Base-by-base conservation (phyloP, 2,113 vertebrate genomes). In the Prunella fulvescens region DNA sequence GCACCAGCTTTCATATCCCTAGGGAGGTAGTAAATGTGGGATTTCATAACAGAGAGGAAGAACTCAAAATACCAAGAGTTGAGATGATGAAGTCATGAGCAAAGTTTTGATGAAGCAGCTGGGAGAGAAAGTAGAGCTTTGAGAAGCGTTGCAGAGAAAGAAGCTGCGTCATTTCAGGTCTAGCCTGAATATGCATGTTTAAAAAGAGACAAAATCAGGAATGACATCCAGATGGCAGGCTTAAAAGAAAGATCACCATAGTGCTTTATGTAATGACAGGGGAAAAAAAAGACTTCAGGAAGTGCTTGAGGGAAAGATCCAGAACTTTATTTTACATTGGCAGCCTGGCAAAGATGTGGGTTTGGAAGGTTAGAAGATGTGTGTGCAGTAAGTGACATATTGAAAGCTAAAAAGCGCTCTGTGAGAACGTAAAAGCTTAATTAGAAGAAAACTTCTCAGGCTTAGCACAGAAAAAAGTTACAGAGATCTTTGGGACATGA, bases 191-290 rank as follows among this genome's bases (percentile, higher is more conserved):
- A 76, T 45, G 73, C 62, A 64, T 79, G 81, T 67, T 95, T 89
- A 72, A 95, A 92, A 88, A 84, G 83, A 96, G 86, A 56, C 81
- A 91, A 91, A 91, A 95, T 93, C 81, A 96, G 90, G 81, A 95
- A 53, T 87, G 86, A 91, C 86, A 93, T 87, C 94, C 96, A 96
- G 94, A 96, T 96, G 95, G 95, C 81, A 95, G 74, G 77, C 91
- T 85, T 87, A 74, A 91, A 95, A 89, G 95, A 92, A 76, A 81
- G 86, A 91, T 93, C 91, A 95, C 73, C 83, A 71, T 8, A 50
- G 57, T 1, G 5, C 66, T 85, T 96, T 95, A 95, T 95, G 24
- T 96, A 95, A 94, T 91, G 65, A 81, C 53, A 51, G n/a, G 9
- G 7, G 0, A 1, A 4, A 26, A 37, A 61, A 61, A 86, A 66